Evolutionary conservation across 2,888 invertebrate species (phyloP).

Genomic region (Philereme vetulata): DNA sequence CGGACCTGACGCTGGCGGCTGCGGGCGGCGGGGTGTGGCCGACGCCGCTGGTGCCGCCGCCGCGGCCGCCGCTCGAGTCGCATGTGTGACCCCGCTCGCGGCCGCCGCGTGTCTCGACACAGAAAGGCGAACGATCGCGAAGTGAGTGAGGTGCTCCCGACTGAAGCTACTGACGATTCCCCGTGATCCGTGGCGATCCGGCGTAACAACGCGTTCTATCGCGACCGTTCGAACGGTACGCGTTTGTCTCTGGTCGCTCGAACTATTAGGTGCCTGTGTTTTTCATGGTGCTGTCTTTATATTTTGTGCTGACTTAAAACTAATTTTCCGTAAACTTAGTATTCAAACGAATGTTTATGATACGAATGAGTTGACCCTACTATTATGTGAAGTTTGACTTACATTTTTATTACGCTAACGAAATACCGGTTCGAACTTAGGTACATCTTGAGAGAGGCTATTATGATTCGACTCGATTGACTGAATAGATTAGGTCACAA

Average conservation of each 20-base stretch:
- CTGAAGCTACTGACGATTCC: background rate
- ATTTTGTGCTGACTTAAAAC: constrained; percentile 51
- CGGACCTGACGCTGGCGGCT: constrained; percentile 74
- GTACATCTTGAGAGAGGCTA: constrained; percentile 76
- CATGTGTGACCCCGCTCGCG: constrained; percentile 46
- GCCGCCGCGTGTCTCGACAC: background rate
- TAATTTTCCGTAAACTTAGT: constrained; percentile 42
- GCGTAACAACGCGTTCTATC: constrained; percentile 2
- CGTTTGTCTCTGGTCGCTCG: constrained; percentile 33
- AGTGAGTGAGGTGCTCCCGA: constrained; percentile 12
- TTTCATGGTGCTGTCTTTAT: constrained; percentile 52
- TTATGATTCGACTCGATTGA: constrained; percentile 80
- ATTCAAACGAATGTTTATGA: constrained; percentile 39
- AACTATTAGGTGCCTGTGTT: constrained; percentile 47
- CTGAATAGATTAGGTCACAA: constrained; percentile 82
- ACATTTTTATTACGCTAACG: constrained; percentile 47
- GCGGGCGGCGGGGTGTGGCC: constrained; percentile 60
- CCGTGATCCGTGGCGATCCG: constrained; percentile 6
- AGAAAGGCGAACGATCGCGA: background rate
- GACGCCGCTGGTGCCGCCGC: constrained; percentile 60
- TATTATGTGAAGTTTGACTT: constrained; percentile 50
- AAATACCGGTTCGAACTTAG: constrained; percentile 56
- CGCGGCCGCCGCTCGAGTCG: constrained; percentile 61
- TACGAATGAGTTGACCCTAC: constrained; percentile 37
- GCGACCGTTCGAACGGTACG: background rate